These are phyloP conservation scores for Blera fallax DNA, from an alignment of 2,888 invertebrate species.

Conservation along the genomic window DNA sequence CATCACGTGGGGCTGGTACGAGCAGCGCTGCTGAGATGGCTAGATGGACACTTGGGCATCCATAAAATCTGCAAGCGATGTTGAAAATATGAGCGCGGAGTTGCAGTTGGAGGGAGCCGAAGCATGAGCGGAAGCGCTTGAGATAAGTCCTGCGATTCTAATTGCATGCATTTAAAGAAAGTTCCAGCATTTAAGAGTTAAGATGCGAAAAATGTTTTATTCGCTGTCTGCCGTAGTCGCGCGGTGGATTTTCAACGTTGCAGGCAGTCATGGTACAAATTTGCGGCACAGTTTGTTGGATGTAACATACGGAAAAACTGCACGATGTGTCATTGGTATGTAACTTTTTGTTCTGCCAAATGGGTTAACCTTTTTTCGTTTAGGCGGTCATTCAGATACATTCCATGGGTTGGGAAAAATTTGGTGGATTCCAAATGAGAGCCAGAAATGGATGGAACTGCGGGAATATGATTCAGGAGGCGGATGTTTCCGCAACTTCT, in stretches of 20 bases:
- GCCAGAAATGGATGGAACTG: background rate
- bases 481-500: background rate
- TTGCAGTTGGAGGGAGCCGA: background rate
- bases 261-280: slow-evolving; percentile 47
- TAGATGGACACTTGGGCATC: slow-evolving; percentile 71
- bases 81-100: slow-evolving; percentile 13
- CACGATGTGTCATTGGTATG: slow-evolving; percentile 49
- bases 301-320: slow-evolving; percentile 47
- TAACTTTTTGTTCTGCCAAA: slow-evolving; percentile 45
- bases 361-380: slow-evolving; percentile 27
- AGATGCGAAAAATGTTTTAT: slow-evolving; percentile 67
- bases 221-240: slow-evolving; percentile 15
- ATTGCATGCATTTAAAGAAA: slow-evolving; percentile 72
- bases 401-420: slow-evolving; percentile 25
- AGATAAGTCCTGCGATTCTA: slow-evolving; percentile 71
- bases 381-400: slow-evolving; percentile 24
- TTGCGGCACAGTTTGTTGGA: slow-evolving; percentile 42
- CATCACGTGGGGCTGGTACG: slow-evolving; percentile 70
- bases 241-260: background rate
- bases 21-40: slow-evolving; percentile 35
- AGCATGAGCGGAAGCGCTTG: background rate
- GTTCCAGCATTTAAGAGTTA: slow-evolving; percentile 58
- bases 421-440: background rate
- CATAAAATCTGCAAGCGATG: slow-evolving; percentile 66
- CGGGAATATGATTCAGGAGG: background rate